Percentiles rank a stretch among this genome's conserved stretches.
Conservation (phyloP, 2,113 vertebrate genomes). For the Percina caprodes region DNA sequence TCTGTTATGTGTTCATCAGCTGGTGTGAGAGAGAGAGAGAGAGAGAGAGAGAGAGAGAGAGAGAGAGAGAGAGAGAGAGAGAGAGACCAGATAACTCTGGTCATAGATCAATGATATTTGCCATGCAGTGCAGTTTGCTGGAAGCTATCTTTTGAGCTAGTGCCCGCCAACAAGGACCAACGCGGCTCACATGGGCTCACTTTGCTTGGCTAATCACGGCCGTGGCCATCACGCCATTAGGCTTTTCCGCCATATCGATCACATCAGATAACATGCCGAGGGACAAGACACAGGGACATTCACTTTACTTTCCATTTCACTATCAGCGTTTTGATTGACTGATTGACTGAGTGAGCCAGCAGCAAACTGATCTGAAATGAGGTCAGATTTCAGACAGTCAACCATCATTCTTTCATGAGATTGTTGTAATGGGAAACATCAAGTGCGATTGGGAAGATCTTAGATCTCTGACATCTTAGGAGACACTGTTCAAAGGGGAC, state of each 20-base stretch:
- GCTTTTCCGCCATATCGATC: conserved; percentile 65
- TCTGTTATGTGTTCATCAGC: conserved; percentile 46
- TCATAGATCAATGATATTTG: conserved; percentile 57
- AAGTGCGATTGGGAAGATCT: conserved; percentile 10
- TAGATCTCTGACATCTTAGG: conserved; percentile 16
- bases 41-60: background rate
- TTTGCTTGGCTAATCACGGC: conserved; percentile 67
- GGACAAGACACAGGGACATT: conserved; percentile 50
- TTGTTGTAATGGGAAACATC: conserved; percentile 19
- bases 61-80: background rate
- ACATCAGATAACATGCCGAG: conserved; percentile 53
- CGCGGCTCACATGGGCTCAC: conserved; percentile 61
- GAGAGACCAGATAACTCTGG: conserved; percentile 25
- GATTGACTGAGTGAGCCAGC: conserved; percentile 4
- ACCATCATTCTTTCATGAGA: conserved; percentile 30
- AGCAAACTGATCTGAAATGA: conserved; percentile 42
- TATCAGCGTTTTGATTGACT: conserved; percentile 40
- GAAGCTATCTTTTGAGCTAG: conserved; percentile 65
- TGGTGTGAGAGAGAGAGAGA: conserved; percentile 21
- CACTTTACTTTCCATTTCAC: conserved; percentile 57
- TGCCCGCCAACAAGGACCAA: conserved; percentile 50
- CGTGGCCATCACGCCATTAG: conserved; percentile 52
- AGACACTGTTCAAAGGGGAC: conserved; percentile 12
- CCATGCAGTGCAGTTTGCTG: conserved; percentile 55
- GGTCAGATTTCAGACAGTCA: conserved; percentile 52